These are phyloP conservation scores for Kradibia gibbosae DNA, from an alignment of 1,140 invertebrate genomes.

Conservation along the genomic window DNA sequence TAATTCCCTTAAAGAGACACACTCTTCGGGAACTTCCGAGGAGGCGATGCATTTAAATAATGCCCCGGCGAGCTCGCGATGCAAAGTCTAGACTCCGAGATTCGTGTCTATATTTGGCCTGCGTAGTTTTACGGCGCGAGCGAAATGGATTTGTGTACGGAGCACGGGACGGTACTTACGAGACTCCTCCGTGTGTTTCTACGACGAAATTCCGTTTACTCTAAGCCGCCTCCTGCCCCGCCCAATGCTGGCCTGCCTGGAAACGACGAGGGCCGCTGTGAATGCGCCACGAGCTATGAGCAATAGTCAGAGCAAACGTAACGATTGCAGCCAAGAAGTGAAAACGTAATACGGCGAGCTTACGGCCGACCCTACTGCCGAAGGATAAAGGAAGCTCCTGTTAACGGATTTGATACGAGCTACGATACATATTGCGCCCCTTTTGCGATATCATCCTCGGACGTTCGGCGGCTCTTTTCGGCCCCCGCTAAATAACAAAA, in stretches of 20 bases:
- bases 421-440: neutral
- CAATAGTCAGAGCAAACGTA: constrained; percentile 1
- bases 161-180: neutral
- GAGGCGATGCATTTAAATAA: neutral
- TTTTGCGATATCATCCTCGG: neutral
- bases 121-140: neutral
- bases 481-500: too few species aligned
- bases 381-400: neutral
- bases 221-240: too few species aligned
- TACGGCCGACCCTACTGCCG: neutral
- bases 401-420: neutral
- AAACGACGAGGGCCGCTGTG: neutral
- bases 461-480: neutral
- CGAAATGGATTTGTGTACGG: neutral
- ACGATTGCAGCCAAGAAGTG: neutral
- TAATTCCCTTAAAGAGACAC: too few species aligned
- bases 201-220: neutral
- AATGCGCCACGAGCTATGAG: neutral
- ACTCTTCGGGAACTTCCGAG: neutral
- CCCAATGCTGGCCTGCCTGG: too few species aligned
- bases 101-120: too few species aligned
- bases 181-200: neutral
- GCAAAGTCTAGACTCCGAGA: neutral
- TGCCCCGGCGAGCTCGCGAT: too few species aligned
- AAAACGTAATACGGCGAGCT: constrained; percentile 21